Evolutionary conservation across 2,888 invertebrate species (phyloP), one percentile per base, ranked within the genome.

Genomic region (Eristalis tenax): DNA sequence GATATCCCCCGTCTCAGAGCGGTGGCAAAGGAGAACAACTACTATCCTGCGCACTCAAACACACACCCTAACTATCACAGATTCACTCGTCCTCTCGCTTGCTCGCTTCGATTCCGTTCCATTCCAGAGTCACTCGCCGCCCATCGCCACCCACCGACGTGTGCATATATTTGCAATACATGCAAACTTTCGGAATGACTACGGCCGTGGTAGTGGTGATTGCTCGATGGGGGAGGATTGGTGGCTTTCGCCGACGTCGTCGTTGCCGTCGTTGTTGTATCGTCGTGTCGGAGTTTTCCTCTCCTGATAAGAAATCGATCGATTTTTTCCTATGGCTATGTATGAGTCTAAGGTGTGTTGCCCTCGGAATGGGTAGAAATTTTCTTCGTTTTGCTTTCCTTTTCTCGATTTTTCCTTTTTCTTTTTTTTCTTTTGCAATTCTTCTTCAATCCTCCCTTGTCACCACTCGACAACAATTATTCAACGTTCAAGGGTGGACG

Each of bases 331-430:
- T 89, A 90, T 90, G 89, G 90, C 91, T 91, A 91, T 92, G 91
- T 92, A 91, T 90, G 91, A 90, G 91, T 90, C 90, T 91, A 92
- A 92, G 92, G 92, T 92, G 92, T 92, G 92, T 92, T 92, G 92
- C 92, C 91, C 92, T 92, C 91, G 80, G 74, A 79, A 80, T 86
- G 89, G 78, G 79, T 76, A 83, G 65, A 87, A 80, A 57, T 65
- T 78, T 86, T 68, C 65, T 80, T 74, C 50, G 18, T 57, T 70
- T 73, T 69, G 6, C 50, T 43, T 38, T 43, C 63, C 35, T 63
- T 69, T 1, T 66, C n/a, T n/a, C 22, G n/a, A n/a, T 50, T 50
- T 50, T 35, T 23, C 23, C 0, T 38, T 38, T 13, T 13, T 8
- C 3, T 13, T 38, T 13, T 64, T 71, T 32, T 32, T 5, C 5